Evolutionary conservation across 1,140 invertebrate species (phyloP).

Genomic region (Procambarus virginalis): DNA sequence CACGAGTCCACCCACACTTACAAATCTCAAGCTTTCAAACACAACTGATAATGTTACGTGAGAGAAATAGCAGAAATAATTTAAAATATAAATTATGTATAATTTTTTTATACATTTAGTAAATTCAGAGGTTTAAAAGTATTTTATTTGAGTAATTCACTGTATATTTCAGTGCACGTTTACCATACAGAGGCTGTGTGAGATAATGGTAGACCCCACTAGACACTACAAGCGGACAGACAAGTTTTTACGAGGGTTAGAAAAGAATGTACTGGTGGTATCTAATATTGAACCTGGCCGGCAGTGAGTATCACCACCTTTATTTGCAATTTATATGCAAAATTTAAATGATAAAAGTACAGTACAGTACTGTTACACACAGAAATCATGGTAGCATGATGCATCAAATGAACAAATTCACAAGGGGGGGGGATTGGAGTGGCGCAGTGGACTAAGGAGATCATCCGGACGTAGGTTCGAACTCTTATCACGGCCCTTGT

Average conservation of each 20-base stretch:
- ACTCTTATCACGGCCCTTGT: too few relatives aligned
- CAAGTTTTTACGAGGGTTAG: conserved; percentile 95
- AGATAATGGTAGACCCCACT: conserved; percentile 90
- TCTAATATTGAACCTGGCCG: conserved; percentile 85
- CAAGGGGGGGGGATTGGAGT: too few relatives aligned
- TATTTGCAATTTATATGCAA: not conserved
- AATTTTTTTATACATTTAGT: not conserved
- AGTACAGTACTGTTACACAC: too few relatives aligned
- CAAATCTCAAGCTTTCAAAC: too few relatives aligned
- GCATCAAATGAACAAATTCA: too few relatives aligned
- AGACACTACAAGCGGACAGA: conserved; percentile 96
- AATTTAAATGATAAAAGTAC: too few relatives aligned
- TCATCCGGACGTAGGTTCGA: too few relatives aligned
- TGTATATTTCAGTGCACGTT: conserved; percentile 89
- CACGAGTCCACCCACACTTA: too few relatives aligned
- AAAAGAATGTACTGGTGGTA: conserved; percentile 95
- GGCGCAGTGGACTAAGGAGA: too few relatives aligned
- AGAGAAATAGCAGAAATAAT: too few relatives aligned
- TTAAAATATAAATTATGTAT: not conserved
- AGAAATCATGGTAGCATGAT: too few relatives aligned
- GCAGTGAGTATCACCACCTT: conserved; percentile 53
- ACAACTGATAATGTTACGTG: too few relatives aligned
- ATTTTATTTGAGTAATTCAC: conserved; percentile 7
- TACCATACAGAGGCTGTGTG: conserved; percentile 95
- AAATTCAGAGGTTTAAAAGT: not conserved